Base-by-base conservation (phyloP, 2,113 vertebrate species). In the Shinisaurus crocodilurus region DNA sequence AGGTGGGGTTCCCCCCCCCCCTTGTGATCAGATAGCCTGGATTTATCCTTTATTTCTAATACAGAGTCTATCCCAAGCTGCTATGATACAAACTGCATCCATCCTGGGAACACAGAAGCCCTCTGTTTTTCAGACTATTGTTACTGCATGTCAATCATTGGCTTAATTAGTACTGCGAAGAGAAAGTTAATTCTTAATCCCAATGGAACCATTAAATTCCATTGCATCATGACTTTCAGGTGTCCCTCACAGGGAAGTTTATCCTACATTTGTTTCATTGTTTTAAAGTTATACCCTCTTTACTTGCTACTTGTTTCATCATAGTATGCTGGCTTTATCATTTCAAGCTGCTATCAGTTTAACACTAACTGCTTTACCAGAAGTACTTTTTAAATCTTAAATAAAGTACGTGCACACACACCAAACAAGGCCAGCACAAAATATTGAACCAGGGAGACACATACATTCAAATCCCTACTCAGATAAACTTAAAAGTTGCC, bases 131-230 rank as follows among this genome's bases (percentile, higher is more conserved):
- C 25, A 43, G 27, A 29, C 57, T 45, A 48, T 80, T 88, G 75
- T 79, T 25, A 40, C 57, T 80, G 16, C 43, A 7, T n/a, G 16
- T 67, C 40, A 88, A 48, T 80, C 74, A 50, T 32, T 79, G 60
- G 60, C 43, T 67, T 88, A 67, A 88, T 79, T 65, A 88, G 57
- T 48, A 67, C 57, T 67, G 43, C 60, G 60, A 88, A 88, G 60
- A 25, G 60, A 43, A 79, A 79, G 40, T 77, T 45, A 79, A 88
- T 79, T 88, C 86, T 67, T 67, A 79, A 79, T n/a, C 29, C 29
- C 54, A 48, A 45, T 23, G 37, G 37, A 2, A 40, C 57, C 29
- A 80, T 65, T 79, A 88, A 88, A 88, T 79, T 60, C 29, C 85
- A 87, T 43, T 76, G 32, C 72, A 43, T 76, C 23, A 60, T 65